These are phyloP conservation scores for Chironomus striatipennis DNA, from an alignment of 1,140 invertebrate genomes.

Conservation along the genomic window DNA sequence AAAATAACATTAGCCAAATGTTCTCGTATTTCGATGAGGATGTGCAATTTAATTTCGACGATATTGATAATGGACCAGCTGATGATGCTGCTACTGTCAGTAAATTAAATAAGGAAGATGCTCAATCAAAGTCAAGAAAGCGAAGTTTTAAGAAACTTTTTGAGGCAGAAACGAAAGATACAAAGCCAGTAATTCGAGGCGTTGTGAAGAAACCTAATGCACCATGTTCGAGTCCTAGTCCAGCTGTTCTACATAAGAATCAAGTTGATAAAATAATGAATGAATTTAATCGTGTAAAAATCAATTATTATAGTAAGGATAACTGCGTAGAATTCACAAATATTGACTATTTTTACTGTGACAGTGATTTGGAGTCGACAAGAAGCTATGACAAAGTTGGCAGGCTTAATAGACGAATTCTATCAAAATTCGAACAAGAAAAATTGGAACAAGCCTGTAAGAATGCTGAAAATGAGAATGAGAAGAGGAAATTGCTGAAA, in stretches of 20 bases:
- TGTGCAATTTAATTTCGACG: constrained; percentile 6
- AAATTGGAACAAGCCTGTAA: neutral
- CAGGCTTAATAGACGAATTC: neutral
- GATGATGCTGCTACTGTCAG: neutral
- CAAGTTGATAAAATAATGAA: constrained; percentile 19
- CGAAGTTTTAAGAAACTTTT: too few relatives aligned
- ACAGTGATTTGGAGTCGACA: neutral
- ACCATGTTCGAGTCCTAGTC: neutral
- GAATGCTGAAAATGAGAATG: neutral
- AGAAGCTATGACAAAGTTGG: neutral
- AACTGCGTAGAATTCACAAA: constrained; percentile 2
- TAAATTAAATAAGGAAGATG: too few relatives aligned
- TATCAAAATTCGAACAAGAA: neutral
- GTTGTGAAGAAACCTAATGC: neutral
- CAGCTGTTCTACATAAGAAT: neutral
- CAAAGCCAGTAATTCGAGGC: constrained; percentile 8
- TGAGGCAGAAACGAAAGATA: neutral
- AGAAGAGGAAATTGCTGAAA: neutral
- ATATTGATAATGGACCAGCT: neutral
- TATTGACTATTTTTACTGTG: constrained; percentile 12
- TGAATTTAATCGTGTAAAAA: constrained; percentile 16
- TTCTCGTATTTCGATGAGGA: constrained; percentile 15
- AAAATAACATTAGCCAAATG: constrained; percentile 19
- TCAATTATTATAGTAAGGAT: constrained; percentile 16
- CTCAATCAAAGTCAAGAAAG: too few relatives aligned